Conservation (phyloP, 2,888 invertebrate species). For the Lepidocyrtoides sp. region DNA sequence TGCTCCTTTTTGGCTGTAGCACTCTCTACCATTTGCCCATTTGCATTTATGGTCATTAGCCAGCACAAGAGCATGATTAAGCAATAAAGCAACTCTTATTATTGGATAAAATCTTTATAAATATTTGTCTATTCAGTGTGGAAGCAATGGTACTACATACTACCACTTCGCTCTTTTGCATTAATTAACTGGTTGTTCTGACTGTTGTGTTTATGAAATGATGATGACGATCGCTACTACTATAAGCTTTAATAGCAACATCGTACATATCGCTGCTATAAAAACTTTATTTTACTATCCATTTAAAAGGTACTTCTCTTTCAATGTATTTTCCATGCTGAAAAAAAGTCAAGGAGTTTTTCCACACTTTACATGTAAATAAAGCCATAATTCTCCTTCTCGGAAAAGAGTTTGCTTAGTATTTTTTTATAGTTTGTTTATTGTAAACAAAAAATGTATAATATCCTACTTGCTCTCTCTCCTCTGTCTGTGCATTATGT, state of each 20-base stretch:
- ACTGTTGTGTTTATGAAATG: background rate
- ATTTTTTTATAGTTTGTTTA: constrained; percentile 59
- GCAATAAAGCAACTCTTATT: constrained; percentile 31
- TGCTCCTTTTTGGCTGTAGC: background rate
- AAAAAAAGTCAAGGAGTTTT: constrained; percentile 46
- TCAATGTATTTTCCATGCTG: constrained; percentile 3
- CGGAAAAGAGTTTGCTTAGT: constrained; percentile 9
- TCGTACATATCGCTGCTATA: constrained; percentile 23
- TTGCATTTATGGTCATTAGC: constrained; percentile 49
- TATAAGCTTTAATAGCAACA: background rate
- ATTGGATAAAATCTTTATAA: constrained; percentile 37
- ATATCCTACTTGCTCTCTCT: constrained; percentile 13
- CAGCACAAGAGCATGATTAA: constrained; percentile 50
- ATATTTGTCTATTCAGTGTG: constrained; percentile 28
- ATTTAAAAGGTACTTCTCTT: constrained; percentile 38
- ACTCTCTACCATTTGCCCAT: background rate
- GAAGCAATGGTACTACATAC: background rate
- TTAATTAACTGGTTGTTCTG: constrained; percentile 48
- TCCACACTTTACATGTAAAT: constrained; percentile 46
- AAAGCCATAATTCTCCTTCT: constrained; percentile 64
- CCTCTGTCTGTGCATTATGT: background rate
- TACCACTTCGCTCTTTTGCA: constrained; percentile 23
- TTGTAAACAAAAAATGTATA: constrained; percentile 46
- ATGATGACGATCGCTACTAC: background rate
- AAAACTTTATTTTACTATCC: constrained; percentile 44